A percentile compares a stretch with the other conserved stretches of the same genome.
Evolutionary conservation across 2,888 invertebrate genomes (phyloP).

Genomic region (Ommatoiulus sabulosus): DNA sequence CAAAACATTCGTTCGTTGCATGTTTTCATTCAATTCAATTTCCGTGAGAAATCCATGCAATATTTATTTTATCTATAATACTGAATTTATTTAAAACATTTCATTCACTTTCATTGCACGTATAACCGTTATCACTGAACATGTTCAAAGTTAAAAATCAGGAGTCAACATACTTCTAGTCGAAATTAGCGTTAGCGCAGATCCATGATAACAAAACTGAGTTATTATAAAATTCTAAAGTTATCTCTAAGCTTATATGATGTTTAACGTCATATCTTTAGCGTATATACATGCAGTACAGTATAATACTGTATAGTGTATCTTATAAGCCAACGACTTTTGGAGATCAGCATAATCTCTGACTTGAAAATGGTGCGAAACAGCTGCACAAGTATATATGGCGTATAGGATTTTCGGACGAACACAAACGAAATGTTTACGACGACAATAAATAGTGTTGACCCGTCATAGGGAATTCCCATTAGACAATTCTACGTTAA

Average conservation of each 20-base stretch:
- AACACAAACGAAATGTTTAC: constrained; percentile 43
- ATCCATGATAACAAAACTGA: not conserved
- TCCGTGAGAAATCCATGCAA: too few species aligned
- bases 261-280: not conserved
- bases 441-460: constrained; percentile 39
- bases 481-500: constrained; percentile 20
- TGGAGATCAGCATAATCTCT: not conserved
- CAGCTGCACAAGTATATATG: not conserved
- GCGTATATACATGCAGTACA: too few species aligned
- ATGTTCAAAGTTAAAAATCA: not conserved
- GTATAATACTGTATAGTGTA: not conserved
- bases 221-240: not conserved
- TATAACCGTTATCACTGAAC: too few species aligned
- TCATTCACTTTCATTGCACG: too few species aligned
- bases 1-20: too few species aligned
- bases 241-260: not conserved
- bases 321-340: not conserved
- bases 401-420: constrained; percentile 23
- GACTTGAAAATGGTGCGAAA: constrained; percentile 3
- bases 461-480: constrained; percentile 36
- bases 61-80: too few species aligned
- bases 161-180: too few species aligned
- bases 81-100: too few species aligned
- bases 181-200: not conserved
- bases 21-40: too few species aligned